phyloP scores from a whole-genome alignment of 2,113 vertebrate species.

The Triplophysa tibetana region DNA sequence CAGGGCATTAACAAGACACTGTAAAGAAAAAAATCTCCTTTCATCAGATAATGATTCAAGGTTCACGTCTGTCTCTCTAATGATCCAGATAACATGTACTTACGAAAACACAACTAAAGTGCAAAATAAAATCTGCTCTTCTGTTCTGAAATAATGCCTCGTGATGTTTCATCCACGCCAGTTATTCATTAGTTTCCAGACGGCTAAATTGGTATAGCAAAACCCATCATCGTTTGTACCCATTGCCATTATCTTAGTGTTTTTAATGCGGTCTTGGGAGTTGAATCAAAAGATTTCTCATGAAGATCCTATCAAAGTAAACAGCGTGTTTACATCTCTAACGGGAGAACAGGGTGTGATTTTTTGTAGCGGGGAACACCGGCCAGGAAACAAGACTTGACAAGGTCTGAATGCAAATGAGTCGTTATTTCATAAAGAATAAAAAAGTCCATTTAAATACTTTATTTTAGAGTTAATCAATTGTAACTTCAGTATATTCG shows the following conservation, averaged over 20 bases:
- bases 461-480: too few species aligned
- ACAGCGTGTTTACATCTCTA: slow-evolving; percentile 17
- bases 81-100: neutral
- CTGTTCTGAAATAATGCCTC: slow-evolving; percentile 2
- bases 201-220: slow-evolving; percentile 17
- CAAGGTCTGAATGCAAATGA: slow-evolving; percentile 65
- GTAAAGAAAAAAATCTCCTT: neutral
- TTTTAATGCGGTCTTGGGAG: slow-evolving; percentile 12
- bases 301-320: slow-evolving; percentile 38
- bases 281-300: slow-evolving; percentile 27
- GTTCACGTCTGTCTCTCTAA: slow-evolving; percentile 3
- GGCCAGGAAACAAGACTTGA: slow-evolving; percentile 54
- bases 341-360: slow-evolving; percentile 3
- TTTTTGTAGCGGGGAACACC: slow-evolving; percentile 38
- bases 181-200: slow-evolving; percentile 38
- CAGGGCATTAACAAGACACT: neutral
- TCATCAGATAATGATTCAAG: neutral
- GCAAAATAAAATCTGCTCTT: slow-evolving; percentile 24
- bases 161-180: slow-evolving; percentile 30
- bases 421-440: slow-evolving; percentile 64
- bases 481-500: too few species aligned
- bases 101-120: neutral
- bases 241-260: slow-evolving; percentile 7
- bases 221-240: slow-evolving; percentile 30
- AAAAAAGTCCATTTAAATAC: too few species aligned